Base-by-base conservation (phyloP, 2,113 vertebrate genomes). In the Elanus axillaris region DNA sequence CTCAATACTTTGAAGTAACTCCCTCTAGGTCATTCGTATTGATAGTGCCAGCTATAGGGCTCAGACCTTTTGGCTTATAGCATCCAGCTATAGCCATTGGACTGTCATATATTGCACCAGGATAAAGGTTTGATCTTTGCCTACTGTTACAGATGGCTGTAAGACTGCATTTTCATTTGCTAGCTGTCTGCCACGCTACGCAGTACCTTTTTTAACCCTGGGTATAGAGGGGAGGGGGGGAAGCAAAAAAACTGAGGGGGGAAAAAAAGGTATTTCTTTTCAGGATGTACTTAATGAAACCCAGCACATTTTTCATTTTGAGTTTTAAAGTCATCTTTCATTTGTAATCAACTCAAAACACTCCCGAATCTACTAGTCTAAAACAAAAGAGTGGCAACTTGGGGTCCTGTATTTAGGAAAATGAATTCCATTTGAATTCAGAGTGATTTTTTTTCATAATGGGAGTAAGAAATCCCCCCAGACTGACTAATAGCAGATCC, bases 381-480 rank as follows among this genome's bases (percentile, higher is more conserved):
- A 78, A 80, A 76, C 68, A 73, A 76, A 79, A 76, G 73, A 50
- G 68, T 53, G 56, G 82, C 91, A 92, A 90, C 60, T 62, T 71
- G 60, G 75, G 79, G 72, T 74, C 7, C 11, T 62, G 15, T 71
- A 25, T 88, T 93, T 90, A 74, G 80, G 72, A 96, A 91, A 75
- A 92, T 84, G 17, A 94, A 91, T 86, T 94, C 79, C 60, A 36
- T 84, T 93, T 93, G 83, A 96, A 93, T 91, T 88, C 76, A 81
- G 72, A 96, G 58, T 50, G 52, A 43, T 42, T 48, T 93, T 89
- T 95, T 91, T 92, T 80, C 68, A 48, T 89, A 91, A 71, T 81
- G 94, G 79, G 96, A 94, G 83, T 86, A 81, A 56, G 86, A 86
- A 94, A 81, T 97, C 95, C 86, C 96, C 60, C 83, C 36, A 21